A percentile compares a stretch with the other conserved stretches of the same genome.
Evolutionary conservation across 2,888 invertebrate genomes (phyloP).

Genomic region (Tetramorium bicarinatum): DNA sequence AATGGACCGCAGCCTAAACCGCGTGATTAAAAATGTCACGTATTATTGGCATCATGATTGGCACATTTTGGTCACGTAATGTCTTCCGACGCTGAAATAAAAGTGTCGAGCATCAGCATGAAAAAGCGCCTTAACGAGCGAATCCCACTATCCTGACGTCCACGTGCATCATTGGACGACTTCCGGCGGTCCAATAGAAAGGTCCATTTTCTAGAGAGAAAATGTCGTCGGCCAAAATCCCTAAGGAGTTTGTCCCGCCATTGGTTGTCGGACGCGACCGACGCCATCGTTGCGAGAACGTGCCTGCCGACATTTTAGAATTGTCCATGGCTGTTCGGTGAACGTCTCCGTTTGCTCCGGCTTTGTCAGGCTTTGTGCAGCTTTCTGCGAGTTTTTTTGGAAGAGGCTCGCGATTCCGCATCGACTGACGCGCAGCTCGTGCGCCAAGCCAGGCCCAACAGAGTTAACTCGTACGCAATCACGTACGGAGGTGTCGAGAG

Average conservation of each 20-base stretch:
- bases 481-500: neutral
- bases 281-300: neutral
- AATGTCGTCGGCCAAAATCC: neutral
- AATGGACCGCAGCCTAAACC: too few relatives aligned
- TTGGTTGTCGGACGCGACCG: neutral
- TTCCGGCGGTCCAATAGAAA: neutral
- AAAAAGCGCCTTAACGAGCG: too few relatives aligned
- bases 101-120: too few relatives aligned
- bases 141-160: too few relatives aligned
- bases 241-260: neutral
- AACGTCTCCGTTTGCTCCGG: neutral
- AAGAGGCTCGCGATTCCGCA: neutral
- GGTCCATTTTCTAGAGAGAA: neutral
- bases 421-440: too few relatives aligned
- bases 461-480: too few relatives aligned
- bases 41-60: too few relatives aligned
- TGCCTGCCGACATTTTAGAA: slow-evolving; percentile 34
- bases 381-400: neutral
- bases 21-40: too few relatives aligned
- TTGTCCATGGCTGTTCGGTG: neutral
- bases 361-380: neutral
- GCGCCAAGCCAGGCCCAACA: too few relatives aligned
- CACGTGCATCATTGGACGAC: neutral
- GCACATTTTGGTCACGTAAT: too few relatives aligned
- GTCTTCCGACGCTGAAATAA: too few relatives aligned